Base-by-base conservation (phyloP, 2,113 vertebrate genomes). In the Campylorhamphus procurvoides region DNA sequence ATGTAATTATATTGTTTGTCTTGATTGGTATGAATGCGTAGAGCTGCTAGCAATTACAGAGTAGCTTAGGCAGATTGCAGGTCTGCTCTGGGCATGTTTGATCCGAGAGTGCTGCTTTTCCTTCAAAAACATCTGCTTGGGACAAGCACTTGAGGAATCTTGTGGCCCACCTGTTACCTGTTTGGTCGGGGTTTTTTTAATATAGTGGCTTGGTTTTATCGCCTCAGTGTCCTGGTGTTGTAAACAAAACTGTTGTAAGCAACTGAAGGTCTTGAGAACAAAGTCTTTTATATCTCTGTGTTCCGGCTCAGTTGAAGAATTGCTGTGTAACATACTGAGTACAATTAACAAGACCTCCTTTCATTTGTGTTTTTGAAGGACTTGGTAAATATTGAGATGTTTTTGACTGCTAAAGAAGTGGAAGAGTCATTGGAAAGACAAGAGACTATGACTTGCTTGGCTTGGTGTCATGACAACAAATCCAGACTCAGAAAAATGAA, bases 401-500 rank as follows among this genome's bases (percentile, higher is more conserved):
- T 99, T 97, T 98, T 99, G 93, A 99, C 99, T 68, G 99, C 99
- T 83, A 99, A 99, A 93, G 99, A 99, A 97, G 99, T 99, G 64
- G 99, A 99, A 80, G 99, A 99, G 94, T 99, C 99, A 67, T 98
- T 99, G 97, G 99, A 99, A 97, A 98, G 99, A 96, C 99, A 99
- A 71, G 99, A 99, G 97, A 99, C 99, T 0, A 99, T 99, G 95
- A 99, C 99, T 56, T 99, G 99, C 96, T 97, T 99, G 94, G 99
- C 99, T 87, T 99, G 99, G 99, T 99, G 99, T 97, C 99, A 99
- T 27, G 99, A 99, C 97, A 99, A 99, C 94, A 99, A 99, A 97
- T 99, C 99, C 77, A 99, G 99, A 84, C 99, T 99, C 76, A 99
- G 99, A 90, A 99, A 99, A 97, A 99, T 99, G 99, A 99, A 99